Base-by-base conservation (phyloP, 2,797 vertebrate genomes). In the Pangasius macronema region DNA sequence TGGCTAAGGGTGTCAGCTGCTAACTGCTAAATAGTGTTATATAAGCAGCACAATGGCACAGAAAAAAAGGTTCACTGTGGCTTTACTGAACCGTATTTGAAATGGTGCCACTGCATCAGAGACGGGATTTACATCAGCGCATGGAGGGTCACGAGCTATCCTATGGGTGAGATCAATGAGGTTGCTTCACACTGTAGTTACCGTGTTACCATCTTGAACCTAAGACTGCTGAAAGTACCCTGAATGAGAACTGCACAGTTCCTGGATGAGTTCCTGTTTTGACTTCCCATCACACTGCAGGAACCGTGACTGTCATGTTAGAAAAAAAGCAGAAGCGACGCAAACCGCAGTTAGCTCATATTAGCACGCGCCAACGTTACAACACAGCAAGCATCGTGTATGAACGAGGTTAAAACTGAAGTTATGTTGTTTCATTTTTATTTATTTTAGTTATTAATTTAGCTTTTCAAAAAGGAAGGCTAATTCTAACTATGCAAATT, bases 21-120 rank as follows among this genome's bases (percentile, higher is more conserved):
- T 83, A 85, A 84, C 84, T 46, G 83, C 86, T 87, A 89, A 90
- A 90, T n/a, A 82, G 83, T 46, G 77, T 85, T 90, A 85, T 79
- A 89, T 88, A 90, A 91, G 82, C 84, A 70, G 85, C 76, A 83
- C 87, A 87, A 65, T 85, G 87, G 86, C 89, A 90, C 84, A 86
- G 86, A 91, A 88, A 87, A 87, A 87, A 88, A 80, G 13, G 67
- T 82, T 76, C 51, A 57, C 80, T 80, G 88, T 70, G 89, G 70
- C 83, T 88, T 85, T 46, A 82, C 49, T 85, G 82, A 87, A 87
- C 82, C 85, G 39, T 68, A 59, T 88, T 57, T 80, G 76, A 89
- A 90, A 89, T 3, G 75, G 84, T 87, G 87, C 86, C 87, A 79
- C 84, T 51, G 83, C 82, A 87, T 82, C 85, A 57, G 87, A 82